phyloP scores from a whole-genome alignment of 30 jellyfish, hydroid and myxozoan species.

The Aurelia coerulea region DNA sequence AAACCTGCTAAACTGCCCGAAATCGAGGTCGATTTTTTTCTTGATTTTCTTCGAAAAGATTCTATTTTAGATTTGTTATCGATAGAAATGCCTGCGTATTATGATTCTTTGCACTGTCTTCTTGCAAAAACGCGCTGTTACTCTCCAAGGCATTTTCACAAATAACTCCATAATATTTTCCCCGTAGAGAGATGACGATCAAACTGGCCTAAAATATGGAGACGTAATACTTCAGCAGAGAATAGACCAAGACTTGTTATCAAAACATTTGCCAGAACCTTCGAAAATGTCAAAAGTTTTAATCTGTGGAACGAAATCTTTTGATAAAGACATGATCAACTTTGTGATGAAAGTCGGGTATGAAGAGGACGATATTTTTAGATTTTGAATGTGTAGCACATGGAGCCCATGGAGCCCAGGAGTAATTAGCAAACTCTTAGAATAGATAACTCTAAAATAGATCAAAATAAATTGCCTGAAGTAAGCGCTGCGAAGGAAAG shows the following conservation, averaged over 20 bases:
- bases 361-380: constrained; percentile 14
- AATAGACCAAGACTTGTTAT: constrained; percentile 27
- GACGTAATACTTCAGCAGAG: constrained; percentile 34
- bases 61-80: too few relatives aligned
- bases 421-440: too few relatives aligned
- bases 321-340: constrained; percentile 56
- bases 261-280: constrained; percentile 13
- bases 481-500: too few relatives aligned
- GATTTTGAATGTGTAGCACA: constrained; percentile 11
- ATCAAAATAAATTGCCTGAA: too few relatives aligned
- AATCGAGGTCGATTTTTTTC: too few relatives aligned
- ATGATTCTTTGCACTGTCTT: too few relatives aligned
- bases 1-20: too few relatives aligned
- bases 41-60: too few relatives aligned
- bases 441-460: not conserved
- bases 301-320: constrained; percentile 70
- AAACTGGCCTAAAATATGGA: constrained; percentile 35
- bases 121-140: too few relatives aligned
- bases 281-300: constrained; percentile 15
- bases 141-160: too few relatives aligned
- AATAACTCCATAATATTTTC: too few relatives aligned
- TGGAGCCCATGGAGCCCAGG: not conserved
- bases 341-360: constrained; percentile 28
- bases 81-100: too few relatives aligned
- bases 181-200: constrained; percentile 14